These are phyloP conservation scores for Halcyon smyrnensis DNA, from an alignment of 2,797 vertebrate genomes.

Conservation along the genomic window DNA sequence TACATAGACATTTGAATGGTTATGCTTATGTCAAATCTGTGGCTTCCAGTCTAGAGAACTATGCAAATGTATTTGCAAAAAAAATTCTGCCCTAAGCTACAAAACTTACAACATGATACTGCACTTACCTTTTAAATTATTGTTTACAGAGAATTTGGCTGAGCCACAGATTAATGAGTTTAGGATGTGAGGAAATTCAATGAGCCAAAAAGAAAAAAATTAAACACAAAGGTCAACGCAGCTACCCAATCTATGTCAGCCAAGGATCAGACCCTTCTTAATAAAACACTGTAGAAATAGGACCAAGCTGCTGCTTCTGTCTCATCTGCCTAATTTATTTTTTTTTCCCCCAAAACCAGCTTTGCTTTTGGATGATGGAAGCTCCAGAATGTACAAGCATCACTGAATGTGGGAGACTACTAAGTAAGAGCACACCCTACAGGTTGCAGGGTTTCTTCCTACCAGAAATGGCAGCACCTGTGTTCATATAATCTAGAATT, in stretches of 20 bases:
- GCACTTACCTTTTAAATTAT: not conserved
- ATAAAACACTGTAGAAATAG: not conserved
- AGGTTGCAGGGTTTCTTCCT: not conserved
- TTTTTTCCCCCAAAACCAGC: not conserved
- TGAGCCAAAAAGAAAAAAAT: not conserved
- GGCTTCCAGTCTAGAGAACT: not conserved
- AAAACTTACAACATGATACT: not conserved
- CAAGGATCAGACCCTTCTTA: not conserved
- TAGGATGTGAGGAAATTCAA: constrained; percentile 30
- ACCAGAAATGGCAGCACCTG: not conserved
- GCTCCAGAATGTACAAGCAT: not conserved
- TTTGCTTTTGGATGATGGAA: not conserved
- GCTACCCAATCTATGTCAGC: not conserved
- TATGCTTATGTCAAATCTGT: not conserved
- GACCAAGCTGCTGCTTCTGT: not conserved
- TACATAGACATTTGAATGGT: not conserved
- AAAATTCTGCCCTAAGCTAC: not conserved
- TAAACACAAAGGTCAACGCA: constrained; percentile 16
- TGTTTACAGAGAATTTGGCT: constrained; percentile 5
- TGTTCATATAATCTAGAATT: not conserved
- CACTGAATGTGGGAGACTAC: not conserved
- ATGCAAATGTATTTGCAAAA: not conserved
- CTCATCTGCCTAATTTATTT: not conserved
- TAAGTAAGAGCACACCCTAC: not conserved
- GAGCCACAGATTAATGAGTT: constrained; percentile 16